These are phyloP conservation scores for Brachionus paranguensis DNA, from an alignment of 1,140 invertebrate genomes.

Conservation along the genomic window DNA sequence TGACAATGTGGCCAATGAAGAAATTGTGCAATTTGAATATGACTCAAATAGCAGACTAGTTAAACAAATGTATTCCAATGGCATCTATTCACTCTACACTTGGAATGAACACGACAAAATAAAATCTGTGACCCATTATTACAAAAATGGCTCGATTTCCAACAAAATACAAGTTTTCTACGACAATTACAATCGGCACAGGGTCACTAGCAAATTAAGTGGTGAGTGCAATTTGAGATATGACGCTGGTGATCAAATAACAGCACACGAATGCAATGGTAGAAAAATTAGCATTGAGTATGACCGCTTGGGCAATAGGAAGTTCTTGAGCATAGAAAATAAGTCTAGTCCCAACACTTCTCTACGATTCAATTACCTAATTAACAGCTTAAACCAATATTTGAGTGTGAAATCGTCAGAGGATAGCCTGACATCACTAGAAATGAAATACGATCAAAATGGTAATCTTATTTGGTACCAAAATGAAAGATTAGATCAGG, in stretches of 20 bases:
- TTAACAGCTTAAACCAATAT: neutral
- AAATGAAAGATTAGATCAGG: neutral
- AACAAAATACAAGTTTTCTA: neutral
- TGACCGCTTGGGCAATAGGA: neutral
- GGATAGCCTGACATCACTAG: neutral
- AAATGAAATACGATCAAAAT: neutral
- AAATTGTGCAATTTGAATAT: neutral
- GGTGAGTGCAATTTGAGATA: neutral
- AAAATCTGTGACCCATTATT: neutral
- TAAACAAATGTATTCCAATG: neutral
- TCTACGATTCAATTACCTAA: neutral
- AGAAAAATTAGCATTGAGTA: neutral
- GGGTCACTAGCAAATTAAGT: neutral
- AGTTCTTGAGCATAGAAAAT: neutral
- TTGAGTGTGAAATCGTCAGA: neutral
- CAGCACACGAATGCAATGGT: neutral
- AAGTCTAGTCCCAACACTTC: neutral
- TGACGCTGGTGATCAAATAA: neutral
- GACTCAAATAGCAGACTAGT: neutral
- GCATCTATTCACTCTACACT: neutral
- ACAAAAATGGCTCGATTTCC: neutral
- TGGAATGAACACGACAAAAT: neutral
- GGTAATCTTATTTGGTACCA: neutral
- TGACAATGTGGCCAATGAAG: neutral
- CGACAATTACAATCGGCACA: neutral